Percentiles rank a stretch among this genome's conserved stretches.
Evolutionary conservation across 2,113 vertebrate genomes (phyloP).

Genomic region (Xiphorhynchus elegans): DNA sequence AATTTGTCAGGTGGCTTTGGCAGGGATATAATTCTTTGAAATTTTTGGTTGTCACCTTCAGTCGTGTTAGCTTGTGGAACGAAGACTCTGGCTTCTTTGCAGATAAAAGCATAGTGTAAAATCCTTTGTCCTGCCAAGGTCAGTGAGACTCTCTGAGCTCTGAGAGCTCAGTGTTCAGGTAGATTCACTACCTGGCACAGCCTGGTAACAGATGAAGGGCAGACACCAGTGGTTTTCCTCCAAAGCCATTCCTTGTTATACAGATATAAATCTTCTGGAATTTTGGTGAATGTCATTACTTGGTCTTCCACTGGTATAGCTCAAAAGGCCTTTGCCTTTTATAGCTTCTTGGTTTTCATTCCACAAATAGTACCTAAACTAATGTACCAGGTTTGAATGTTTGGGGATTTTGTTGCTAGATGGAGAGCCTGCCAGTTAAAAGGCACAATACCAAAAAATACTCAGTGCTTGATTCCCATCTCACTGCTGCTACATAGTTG

Average conservation of each 20-base stretch:
- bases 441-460: neutral
- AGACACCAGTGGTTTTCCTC: neutral
- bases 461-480: neutral
- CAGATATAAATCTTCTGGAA: neutral
- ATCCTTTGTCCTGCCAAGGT: neutral
- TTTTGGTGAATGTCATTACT: neutral
- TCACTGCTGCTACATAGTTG: neutral
- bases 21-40: neutral
- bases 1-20: neutral
- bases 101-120: neutral
- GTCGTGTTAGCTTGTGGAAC: neutral
- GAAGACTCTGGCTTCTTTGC: neutral
- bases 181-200: neutral
- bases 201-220: neutral
- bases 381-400: neutral
- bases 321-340: neutral
- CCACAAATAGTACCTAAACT: neutral
- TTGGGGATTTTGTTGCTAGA: neutral
- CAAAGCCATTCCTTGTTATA: neutral
- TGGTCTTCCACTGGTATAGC: neutral
- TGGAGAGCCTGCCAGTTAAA: neutral
- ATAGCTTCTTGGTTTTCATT: neutral
- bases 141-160: neutral
- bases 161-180: neutral
- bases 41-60: neutral